Percentiles rank a stretch among this genome's conserved stretches.
Evolutionary conservation across 2,888 invertebrate genomes (phyloP).

Genomic region (Andrena flavipes): DNA sequence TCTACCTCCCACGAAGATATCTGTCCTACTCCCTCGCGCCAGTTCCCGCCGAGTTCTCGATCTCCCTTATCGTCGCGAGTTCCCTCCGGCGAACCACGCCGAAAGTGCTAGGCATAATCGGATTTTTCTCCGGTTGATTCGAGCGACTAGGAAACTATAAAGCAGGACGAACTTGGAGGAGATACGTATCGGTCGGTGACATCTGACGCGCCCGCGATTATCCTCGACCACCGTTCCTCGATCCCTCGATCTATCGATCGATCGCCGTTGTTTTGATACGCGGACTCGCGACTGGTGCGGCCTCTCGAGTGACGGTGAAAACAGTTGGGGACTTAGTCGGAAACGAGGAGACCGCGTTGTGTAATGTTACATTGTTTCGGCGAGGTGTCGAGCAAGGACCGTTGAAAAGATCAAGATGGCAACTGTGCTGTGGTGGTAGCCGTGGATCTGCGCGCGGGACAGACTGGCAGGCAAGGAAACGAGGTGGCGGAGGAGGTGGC

Average conservation of each 20-base stretch:
- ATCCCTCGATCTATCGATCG: no score
- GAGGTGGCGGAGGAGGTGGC: not conserved
- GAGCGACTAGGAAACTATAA: not conserved
- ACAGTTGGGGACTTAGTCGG: not conserved
- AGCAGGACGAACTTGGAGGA: not conserved
- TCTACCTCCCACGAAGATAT: slow-evolving; percentile 58
- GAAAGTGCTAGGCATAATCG: not conserved
- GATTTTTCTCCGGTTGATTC: not conserved
- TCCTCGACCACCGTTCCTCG: not conserved
- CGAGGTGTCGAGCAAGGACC: slow-evolving; percentile 32
- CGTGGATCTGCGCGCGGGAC: slow-evolving; percentile 26
- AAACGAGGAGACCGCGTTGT: not conserved
- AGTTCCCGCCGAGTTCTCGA: not conserved
- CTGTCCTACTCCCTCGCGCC: slow-evolving; percentile 2
- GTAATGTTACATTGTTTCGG: slow-evolving; percentile 50
- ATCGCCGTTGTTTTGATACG: not conserved
- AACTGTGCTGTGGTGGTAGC: slow-evolving; percentile 66
- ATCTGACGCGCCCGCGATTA: not conserved
- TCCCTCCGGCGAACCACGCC: not conserved
- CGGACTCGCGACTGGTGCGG: not conserved
- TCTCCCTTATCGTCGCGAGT: no score
- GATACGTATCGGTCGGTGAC: slow-evolving; percentile 13
- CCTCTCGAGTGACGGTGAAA: slow-evolving; percentile 24
- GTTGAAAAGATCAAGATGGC: slow-evolving; percentile 53
- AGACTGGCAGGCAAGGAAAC: slow-evolving; percentile 16